Conservation (phyloP, 1,140 invertebrate species). For the Drosophila asahinai region DNA sequence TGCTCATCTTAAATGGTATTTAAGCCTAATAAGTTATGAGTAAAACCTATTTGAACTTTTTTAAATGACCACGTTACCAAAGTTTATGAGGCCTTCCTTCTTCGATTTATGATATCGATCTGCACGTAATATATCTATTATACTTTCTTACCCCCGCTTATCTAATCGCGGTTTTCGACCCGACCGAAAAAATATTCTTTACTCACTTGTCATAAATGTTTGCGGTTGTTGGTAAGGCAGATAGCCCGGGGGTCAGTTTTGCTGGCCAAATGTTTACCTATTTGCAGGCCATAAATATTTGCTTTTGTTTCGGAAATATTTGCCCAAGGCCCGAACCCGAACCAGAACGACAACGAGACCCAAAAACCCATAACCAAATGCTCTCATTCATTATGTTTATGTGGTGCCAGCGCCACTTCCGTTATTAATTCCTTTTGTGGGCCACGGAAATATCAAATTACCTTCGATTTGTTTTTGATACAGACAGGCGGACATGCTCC, state of each 20-base stretch:
- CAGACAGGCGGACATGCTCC: constrained; percentile 89
- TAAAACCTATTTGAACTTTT: too few relatives aligned
- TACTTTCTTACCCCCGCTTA: constrained; percentile 39
- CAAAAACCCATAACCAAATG: constrained; percentile 18
- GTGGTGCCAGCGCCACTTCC: constrained; percentile 56
- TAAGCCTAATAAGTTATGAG: background rate
- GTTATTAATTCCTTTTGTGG: constrained; percentile 70
- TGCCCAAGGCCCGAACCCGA: constrained; percentile 6
- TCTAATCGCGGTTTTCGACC: constrained; percentile 39
- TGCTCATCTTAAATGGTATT: background rate
- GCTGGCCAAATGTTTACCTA: constrained; percentile 60
- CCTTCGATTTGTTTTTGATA: constrained; percentile 52
- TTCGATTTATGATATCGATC: background rate
- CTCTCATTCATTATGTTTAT: constrained; percentile 49
- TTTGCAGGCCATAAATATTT: constrained; percentile 73
- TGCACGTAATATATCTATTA: background rate
- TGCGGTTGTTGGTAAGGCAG: constrained; percentile 1
- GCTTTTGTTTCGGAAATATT: constrained; percentile 36
- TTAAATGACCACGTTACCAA: background rate
- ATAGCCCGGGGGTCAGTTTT: constrained; percentile 22
- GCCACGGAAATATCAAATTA: constrained; percentile 74
- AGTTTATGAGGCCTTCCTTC: background rate
- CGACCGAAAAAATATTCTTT: constrained; percentile 13
- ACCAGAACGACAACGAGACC: constrained; percentile 6
- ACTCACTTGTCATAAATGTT: constrained; percentile 26